These are phyloP conservation scores for Seriola dumerili DNA, from an alignment of 2,113 vertebrate genomes.

Conservation along the genomic window DNA sequence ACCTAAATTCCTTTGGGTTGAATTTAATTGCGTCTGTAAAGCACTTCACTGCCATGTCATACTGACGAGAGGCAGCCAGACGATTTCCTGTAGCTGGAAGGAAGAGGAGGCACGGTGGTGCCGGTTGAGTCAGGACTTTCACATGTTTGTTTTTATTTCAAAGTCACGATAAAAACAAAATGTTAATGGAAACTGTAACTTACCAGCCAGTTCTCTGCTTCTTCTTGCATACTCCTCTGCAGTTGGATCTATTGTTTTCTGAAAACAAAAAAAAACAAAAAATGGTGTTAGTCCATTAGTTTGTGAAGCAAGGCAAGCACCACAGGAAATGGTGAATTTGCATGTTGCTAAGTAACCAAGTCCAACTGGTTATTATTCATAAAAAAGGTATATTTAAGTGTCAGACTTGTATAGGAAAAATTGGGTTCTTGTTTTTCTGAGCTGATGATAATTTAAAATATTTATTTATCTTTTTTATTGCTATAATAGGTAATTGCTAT, in stretches of 20 bases:
- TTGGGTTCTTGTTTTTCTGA: neutral
- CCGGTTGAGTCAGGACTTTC: neutral
- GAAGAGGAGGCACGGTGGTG: neutral
- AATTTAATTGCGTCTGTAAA: conserved; percentile 88
- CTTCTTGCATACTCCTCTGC: conserved; percentile 63
- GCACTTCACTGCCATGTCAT: conserved; percentile 79
- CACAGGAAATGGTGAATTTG: neutral
- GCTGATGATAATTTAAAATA: neutral
- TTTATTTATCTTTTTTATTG: too few relatives aligned
- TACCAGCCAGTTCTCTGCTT: conserved; percentile 82
- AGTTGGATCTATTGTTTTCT: conserved; percentile 47
- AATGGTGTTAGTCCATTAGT: neutral
- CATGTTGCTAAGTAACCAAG: neutral
- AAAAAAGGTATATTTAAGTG: too few relatives aligned
- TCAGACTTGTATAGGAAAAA: neutral
- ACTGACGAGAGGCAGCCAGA: conserved; percentile 79
- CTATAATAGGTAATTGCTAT: too few relatives aligned
- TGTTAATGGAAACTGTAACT: neutral
- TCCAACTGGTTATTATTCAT: neutral
- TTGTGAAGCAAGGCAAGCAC: neutral
- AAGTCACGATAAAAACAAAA: neutral
- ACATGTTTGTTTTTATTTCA: neutral
- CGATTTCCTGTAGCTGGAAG: conserved; percentile 82
- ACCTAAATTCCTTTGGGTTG: conserved; percentile 89
- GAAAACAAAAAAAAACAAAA: neutral